A percentile compares a stretch with the other conserved stretches of the same genome.
Evolutionary conservation across 1,140 invertebrate genomes (phyloP).

Genomic region (Drosophila parvula): DNA sequence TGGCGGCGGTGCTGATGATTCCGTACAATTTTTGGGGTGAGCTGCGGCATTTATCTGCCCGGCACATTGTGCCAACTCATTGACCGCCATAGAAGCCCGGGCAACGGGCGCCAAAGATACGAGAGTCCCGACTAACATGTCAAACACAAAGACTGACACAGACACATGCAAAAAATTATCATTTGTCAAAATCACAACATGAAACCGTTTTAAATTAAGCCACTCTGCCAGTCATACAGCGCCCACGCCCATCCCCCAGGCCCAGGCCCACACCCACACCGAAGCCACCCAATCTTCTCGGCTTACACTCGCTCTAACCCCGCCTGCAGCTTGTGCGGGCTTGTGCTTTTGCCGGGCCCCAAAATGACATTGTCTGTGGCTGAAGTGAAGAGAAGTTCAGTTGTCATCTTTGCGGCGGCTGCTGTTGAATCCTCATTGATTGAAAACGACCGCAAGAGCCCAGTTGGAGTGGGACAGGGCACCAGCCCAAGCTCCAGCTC

Average conservation of each 20-base stretch:
- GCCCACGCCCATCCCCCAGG: neutral
- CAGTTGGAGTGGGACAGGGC: neutral
- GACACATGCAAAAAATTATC: slow-evolving; percentile 70
- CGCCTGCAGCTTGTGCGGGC: slow-evolving; percentile 8
- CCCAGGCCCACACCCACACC: neutral
- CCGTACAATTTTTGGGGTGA: slow-evolving; percentile 29
- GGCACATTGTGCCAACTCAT: slow-evolving; percentile 71
- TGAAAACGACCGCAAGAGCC: slow-evolving; percentile 61
- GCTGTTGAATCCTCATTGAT: slow-evolving; percentile 76
- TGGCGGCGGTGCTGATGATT: slow-evolving; percentile 19
- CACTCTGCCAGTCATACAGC: slow-evolving; percentile 57
- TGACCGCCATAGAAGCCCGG: slow-evolving; percentile 51
- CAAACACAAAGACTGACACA: slow-evolving; percentile 73
- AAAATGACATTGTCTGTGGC: slow-evolving; percentile 73
- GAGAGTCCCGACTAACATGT: slow-evolving; percentile 54
- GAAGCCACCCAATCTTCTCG: neutral
- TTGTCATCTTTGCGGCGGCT: slow-evolving; percentile 69
- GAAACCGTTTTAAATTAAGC: slow-evolving; percentile 81
- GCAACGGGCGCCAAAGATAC: slow-evolving; percentile 25
- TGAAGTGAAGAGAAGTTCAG: slow-evolving; percentile 76
- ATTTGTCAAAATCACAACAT: slow-evolving; percentile 82
- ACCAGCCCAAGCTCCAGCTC: neutral
- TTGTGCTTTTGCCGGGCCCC: slow-evolving; percentile 61
- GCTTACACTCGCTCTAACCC: slow-evolving; percentile 20
- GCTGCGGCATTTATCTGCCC: slow-evolving; percentile 58